Base-by-base conservation (phyloP, 2,797 vertebrate species). In the Fistularia commersonii region DNA sequence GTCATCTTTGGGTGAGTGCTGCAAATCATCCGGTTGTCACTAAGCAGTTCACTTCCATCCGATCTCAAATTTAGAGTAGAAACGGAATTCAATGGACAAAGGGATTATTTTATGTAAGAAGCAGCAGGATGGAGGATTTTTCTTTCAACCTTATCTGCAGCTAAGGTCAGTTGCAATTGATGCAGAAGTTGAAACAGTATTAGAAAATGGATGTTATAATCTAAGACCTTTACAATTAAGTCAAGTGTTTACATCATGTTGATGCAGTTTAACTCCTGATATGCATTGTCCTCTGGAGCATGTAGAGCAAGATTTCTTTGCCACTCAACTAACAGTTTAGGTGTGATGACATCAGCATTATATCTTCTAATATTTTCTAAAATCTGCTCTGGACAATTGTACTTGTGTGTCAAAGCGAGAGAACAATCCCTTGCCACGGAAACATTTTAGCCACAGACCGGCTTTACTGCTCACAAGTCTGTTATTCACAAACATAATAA, bases 401-500 rank as follows among this genome's bases (percentile, higher is more conserved):
- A 49, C 9, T 37, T 49, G 37, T 33, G 38, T 43, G 3, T 32
- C 32, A 36, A 10, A 10, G 35, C 2, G 23, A 23, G 23, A 23
- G 23, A 23, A 23, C 23, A 23, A 23, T 2, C 23, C 23, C 23
- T 23, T 23, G 23, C 23, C 23, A 23, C 23, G 4, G 23, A 14
- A 32, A 49, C 15, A 49, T 39, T 37, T 49, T 50, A 6, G 48
- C 8, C 33, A 14, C 11, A 5, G 6, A 7, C 78, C 83, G 80
- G 80, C 87, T 87, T 87, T 87, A 69, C 80, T 79, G 79, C 68
- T 59, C 79, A 77, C 77, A 88, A 89, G 90, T 90, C 81, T 88
- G 80, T 57, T 88, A 83, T 91, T 90, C 91, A 88, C 88, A 86
- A 90, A 90, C 89, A 90, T 81, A 88, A 78, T 85, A 88, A 87